Percentiles rank a stretch among this genome's conserved stretches.
phyloP scores from a whole-genome alignment of 2,113 vertebrate genomes.

The Scatophagus argus region DNA sequence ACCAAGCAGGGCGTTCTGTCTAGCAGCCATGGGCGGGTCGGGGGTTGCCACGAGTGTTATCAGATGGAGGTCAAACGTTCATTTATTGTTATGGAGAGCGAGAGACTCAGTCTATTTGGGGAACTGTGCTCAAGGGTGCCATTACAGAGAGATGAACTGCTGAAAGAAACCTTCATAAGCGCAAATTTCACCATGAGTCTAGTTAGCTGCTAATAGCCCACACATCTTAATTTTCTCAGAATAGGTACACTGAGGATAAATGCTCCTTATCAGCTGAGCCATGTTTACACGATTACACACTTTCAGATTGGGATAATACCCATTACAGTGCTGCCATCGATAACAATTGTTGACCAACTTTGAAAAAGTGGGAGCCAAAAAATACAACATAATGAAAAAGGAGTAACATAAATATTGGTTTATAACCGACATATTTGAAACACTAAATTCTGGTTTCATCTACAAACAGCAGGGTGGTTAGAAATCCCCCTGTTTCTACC shows the following conservation, averaged over 20 bases:
- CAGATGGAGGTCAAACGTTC: constrained; percentile 62
- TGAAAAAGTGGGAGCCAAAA: background rate
- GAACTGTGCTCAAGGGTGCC: constrained; percentile 58
- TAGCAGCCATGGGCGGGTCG: constrained; percentile 69
- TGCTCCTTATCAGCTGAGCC: constrained; percentile 35
- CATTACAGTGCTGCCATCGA: background rate
- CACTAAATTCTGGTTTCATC: background rate
- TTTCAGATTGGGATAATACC: constrained; percentile 28
- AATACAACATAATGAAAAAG: background rate
- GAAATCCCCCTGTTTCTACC: background rate
- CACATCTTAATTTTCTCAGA: constrained; percentile 56
- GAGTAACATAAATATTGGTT: background rate
- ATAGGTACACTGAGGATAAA: constrained; percentile 53
- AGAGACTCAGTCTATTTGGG: constrained; percentile 53
- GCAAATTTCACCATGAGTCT: constrained; percentile 50
- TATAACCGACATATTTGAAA: background rate
- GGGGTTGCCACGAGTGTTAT: constrained; percentile 68
- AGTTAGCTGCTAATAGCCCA: constrained; percentile 60
- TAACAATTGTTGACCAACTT: background rate
- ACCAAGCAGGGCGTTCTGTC: constrained; percentile 49
- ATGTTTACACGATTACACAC: constrained; percentile 33
- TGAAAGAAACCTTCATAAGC: constrained; percentile 52
- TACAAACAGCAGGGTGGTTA: background rate
- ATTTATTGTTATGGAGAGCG: constrained; percentile 63
- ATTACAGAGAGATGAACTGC: constrained; percentile 64